A percentile compares a stretch with the other conserved stretches of the same genome.
These are phyloP conservation scores for Apus apus DNA, from an alignment of 2,113 vertebrate genomes.

Conservation along the genomic window DNA sequence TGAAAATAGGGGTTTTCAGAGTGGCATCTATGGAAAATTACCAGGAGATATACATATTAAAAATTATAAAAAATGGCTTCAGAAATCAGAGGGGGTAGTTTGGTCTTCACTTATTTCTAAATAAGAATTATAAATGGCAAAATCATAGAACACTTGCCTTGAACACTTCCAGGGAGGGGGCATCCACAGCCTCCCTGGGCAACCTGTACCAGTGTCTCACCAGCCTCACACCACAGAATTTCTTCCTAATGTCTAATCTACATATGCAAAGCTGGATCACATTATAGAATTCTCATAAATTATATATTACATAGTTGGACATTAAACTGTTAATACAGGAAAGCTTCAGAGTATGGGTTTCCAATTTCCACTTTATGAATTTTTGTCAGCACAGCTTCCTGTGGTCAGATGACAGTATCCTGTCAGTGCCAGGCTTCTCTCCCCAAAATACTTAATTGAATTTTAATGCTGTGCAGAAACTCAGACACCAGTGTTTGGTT, in stretches of 20 bases:
- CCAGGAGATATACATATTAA: not conserved
- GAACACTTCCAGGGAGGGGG: too few species aligned
- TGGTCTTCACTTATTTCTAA: not conserved
- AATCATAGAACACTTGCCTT: too few species aligned
- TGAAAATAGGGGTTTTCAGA: not conserved
- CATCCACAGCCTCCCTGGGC: too few species aligned
- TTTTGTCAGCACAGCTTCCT: constrained; percentile 61
- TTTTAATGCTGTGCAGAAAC: not conserved
- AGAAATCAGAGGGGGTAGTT: not conserved
- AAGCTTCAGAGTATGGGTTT: constrained; percentile 23
- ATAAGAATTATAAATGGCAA: not conserved
- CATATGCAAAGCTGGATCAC: not conserved
- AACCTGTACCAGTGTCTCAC: too few species aligned
- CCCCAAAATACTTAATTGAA: constrained; percentile 8
- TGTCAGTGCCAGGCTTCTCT: constrained; percentile 5
- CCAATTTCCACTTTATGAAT: constrained; percentile 51
- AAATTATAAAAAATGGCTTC: not conserved
- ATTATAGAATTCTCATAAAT: constrained; percentile 18
- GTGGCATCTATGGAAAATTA: not conserved
- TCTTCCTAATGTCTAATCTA: too few species aligned
- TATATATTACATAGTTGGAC: not conserved
- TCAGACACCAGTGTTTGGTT: not conserved
- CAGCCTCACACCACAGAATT: too few species aligned
- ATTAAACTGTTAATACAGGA: constrained; percentile 34
- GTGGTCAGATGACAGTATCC: constrained; percentile 10